Evolutionary conservation across 2,888 invertebrate genomes (phyloP), one percentile per base, ranked within the genome.

Genomic region (Rhodophaea formosa): DNA sequence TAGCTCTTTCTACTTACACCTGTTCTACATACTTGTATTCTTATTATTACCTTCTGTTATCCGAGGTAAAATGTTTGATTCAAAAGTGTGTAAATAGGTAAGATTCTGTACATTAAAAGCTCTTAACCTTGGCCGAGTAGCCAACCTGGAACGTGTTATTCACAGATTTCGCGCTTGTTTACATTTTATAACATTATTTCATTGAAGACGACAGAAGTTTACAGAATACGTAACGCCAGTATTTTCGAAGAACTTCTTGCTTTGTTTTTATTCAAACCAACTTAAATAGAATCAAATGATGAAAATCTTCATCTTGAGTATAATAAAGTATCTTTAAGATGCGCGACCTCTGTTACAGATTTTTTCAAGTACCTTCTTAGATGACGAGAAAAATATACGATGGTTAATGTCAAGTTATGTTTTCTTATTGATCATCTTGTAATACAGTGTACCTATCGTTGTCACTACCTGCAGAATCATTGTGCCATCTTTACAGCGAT

Each of bases 41-140:
- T 43, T 23, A 53, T 71, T 66, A 64, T 68, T 70, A 62, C 53
- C 65, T 68, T 58, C 60, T 65, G 71, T 64, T 60, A 16, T 35
- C 17, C 39, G 14, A 39, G 16, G 56, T 16, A 10, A 16, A 47
- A 56, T 5, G 29, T 49, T 39, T 10, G 16, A 43, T 42, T 12
- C 23, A 30, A 56, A 23, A 32, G 29, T 49, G 15, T 49, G 49
- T 49, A 51, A 51, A 39, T 53, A 72, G 68, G 75, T 78, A 82
- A 81, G 83, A 68, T 5, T 5, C 5, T 66, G 67, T 68, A 68
- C 60, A 68, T 60, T 68, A 70, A 23, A 64, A 69, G 64, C 59
- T 62, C 60, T 66, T 71, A 79, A 86, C 88, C 88, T 88, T 88
- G 88, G 82, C 82, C 82, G 74, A 80, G 69, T 80, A 62, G 66